Percentiles rank a stretch among this genome's conserved stretches.
Evolutionary conservation across 2,113 vertebrate genomes (phyloP).

Genomic region (Acrocephalus kingi): DNA sequence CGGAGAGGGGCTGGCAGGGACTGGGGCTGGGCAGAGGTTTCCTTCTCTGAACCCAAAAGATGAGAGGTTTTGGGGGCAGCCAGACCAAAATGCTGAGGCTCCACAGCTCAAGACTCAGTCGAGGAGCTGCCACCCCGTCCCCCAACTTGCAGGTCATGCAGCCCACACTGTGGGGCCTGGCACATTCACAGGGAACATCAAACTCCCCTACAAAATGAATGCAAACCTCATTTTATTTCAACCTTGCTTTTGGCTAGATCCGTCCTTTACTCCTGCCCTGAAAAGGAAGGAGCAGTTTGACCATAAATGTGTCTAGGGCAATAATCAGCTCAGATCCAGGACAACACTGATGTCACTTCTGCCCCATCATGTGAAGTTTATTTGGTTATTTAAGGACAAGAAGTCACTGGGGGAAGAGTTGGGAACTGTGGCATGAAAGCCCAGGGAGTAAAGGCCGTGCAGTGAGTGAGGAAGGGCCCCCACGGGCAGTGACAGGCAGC

Average conservation of each 20-base stretch:
- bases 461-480: neutral
- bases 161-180: neutral
- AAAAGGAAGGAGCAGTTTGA: neutral
- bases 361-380: neutral
- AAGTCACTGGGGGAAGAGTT: neutral
- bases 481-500: neutral
- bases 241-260: neutral
- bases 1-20: accelerated
- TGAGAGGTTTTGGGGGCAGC: neutral
- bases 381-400: neutral
- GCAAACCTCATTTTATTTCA: neutral
- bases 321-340: neutral
- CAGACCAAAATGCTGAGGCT: neutral
- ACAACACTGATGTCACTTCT: neutral
- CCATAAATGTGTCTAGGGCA: neutral
- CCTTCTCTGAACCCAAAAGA: neutral
- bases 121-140: neutral
- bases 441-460: neutral
- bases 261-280: neutral
- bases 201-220: neutral
- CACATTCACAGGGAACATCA: neutral
- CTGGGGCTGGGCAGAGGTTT: neutral
- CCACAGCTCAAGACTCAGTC: neutral
- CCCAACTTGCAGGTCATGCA: accelerated
- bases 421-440: neutral